These are phyloP conservation scores for Lasioglossum albipes DNA, from an alignment of 1,140 invertebrate species.

Conservation along the genomic window DNA sequence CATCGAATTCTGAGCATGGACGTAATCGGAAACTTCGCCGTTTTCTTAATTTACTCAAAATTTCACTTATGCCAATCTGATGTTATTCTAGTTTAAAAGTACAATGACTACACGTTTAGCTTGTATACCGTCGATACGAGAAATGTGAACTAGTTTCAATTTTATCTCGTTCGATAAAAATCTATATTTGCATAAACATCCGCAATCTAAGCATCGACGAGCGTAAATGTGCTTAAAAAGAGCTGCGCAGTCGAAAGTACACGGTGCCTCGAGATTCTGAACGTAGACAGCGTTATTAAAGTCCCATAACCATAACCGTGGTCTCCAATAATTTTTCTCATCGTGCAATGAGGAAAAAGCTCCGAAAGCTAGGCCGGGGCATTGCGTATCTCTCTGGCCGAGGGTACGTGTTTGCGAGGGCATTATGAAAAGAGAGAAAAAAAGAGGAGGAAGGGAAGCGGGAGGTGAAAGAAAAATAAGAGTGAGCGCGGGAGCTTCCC, in stretches of 20 bases:
- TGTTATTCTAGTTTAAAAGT: too few species aligned
- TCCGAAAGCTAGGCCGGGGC: slow-evolving; percentile 29
- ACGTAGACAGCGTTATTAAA: slow-evolving; percentile 39
- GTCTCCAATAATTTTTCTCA: slow-evolving; percentile 33
- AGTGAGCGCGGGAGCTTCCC: slow-evolving; percentile 67
- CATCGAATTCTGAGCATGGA: too few species aligned
- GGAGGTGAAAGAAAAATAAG: slow-evolving; percentile 61
- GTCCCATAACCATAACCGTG: slow-evolving; percentile 44
- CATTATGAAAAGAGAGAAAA: slow-evolving; percentile 56
- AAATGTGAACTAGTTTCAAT: too few species aligned
- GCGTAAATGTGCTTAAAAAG: not conserved
- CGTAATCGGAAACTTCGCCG: too few species aligned
- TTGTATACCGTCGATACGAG: too few species aligned
- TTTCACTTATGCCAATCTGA: too few species aligned
- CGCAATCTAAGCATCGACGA: not conserved
- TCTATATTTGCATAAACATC: not conserved
- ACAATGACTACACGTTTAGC: too few species aligned
- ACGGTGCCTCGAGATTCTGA: not conserved
- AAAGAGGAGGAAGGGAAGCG: slow-evolving; percentile 8
- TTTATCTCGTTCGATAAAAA: not conserved
- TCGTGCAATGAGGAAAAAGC: slow-evolving; percentile 21
- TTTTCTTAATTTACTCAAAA: too few species aligned
- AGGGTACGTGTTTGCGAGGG: slow-evolving; percentile 45
- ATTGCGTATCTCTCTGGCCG: slow-evolving; percentile 43
- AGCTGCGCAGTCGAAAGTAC: not conserved